These are phyloP conservation scores for Pedicia rivosa DNA, from an alignment of 2,888 invertebrate genomes.

Conservation along the genomic window DNA sequence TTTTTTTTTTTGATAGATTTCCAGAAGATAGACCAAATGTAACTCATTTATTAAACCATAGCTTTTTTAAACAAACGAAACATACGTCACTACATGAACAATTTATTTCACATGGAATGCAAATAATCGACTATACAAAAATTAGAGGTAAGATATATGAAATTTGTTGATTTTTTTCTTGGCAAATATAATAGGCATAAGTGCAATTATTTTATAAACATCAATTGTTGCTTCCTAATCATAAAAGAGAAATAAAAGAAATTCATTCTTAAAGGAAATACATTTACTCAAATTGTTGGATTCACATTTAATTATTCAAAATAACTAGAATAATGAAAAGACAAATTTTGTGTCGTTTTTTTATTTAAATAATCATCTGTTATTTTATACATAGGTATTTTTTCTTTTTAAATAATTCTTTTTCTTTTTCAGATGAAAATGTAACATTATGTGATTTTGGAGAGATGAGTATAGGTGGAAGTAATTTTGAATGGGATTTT, in stretches of 20 bases:
- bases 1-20: conserved; percentile 30
- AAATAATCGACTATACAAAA: conserved; percentile 19
- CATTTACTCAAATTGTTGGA: too few species aligned
- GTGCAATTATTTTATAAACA: neutral
- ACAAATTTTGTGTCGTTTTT: neutral
- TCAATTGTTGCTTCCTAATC: too few species aligned
- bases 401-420: too few species aligned
- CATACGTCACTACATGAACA: conserved; percentile 24
- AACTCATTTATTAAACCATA: conserved; percentile 49
- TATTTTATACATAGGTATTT: too few species aligned
- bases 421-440: neutral
- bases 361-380: neutral
- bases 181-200: neutral
- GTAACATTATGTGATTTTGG: conserved; percentile 4
- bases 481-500: conserved; percentile 5
- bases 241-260: too few species aligned
- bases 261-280: too few species aligned
- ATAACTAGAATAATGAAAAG: neutral
- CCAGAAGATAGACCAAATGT: conserved; percentile 54
- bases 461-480: conserved; percentile 5
- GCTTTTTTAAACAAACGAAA: conserved; percentile 54
- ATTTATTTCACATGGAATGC: conserved; percentile 20
- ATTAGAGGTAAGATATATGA: conserved; percentile 16
- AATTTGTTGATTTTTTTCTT: neutral
- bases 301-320: too few species aligned